These are phyloP conservation scores for Pycnonotus jocosus DNA, from an alignment of 2,113 vertebrate genomes.

Conservation along the genomic window DNA sequence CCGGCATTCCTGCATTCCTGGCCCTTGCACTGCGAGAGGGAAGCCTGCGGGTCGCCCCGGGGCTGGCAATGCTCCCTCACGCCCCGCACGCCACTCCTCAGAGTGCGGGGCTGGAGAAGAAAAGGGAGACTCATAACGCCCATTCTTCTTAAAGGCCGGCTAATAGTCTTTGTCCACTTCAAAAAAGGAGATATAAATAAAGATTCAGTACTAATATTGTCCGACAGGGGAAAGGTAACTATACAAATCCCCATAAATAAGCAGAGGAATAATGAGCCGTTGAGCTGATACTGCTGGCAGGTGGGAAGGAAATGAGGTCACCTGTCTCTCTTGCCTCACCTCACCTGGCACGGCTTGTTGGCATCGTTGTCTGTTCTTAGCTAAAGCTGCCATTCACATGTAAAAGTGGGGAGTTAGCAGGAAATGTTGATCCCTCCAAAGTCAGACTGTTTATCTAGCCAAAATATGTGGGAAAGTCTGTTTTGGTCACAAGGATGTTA, in stretches of 20 bases:
- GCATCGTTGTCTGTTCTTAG: not conserved
- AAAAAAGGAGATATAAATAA: not conserved
- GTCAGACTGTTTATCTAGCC: not conserved
- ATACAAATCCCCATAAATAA: not conserved
- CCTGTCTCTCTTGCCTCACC: not conserved
- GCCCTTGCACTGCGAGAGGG: not conserved
- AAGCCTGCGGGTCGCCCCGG: accelerated
- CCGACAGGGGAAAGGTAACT: not conserved
- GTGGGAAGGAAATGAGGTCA: not conserved
- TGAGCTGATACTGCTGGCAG: not conserved
- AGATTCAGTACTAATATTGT: not conserved
- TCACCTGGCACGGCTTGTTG: not conserved
- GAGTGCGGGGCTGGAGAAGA: not conserved
- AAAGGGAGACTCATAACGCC: not conserved
- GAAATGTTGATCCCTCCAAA: not conserved
- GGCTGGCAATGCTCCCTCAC: accelerated
- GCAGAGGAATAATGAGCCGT: not conserved
- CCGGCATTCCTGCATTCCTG: not conserved
- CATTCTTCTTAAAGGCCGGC: not conserved
- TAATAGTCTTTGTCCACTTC: not conserved
- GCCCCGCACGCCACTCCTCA: not conserved
- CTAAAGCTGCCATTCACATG: not conserved
- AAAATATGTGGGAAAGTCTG: not conserved
- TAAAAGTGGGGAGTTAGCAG: not conserved
- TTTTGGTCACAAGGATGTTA: not conserved